Conservation (phyloP, 1,140 invertebrate genomes). For the Leptopilina clavipes region DNA sequence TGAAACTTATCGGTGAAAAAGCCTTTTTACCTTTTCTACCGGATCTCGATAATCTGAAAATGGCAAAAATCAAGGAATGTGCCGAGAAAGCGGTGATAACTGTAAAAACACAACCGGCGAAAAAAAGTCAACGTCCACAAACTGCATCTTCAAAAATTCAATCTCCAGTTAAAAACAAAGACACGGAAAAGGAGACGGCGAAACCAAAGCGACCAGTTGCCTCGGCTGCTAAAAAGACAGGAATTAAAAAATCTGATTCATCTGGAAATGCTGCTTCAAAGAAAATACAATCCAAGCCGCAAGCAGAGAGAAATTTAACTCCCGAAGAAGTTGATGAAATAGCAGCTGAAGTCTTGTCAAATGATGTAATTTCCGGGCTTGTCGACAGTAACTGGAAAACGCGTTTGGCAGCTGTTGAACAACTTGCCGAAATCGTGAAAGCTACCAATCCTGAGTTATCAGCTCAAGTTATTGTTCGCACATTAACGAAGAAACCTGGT, state of each 20-base stretch:
- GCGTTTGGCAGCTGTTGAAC: conserved; percentile 85
- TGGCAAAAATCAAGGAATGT: conserved; percentile 96
- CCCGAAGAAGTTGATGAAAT: conserved; percentile 83
- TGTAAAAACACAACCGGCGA: conserved; percentile 79
- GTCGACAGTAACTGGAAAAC: conserved; percentile 91
- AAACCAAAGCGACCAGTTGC: conserved; percentile 66
- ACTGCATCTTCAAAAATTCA: conserved; percentile 74
- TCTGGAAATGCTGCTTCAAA: conserved; percentile 58
- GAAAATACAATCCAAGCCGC: conserved; percentile 63
- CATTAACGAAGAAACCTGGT: conserved; percentile 89
- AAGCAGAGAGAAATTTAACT: conserved; percentile 66
- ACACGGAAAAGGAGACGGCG: conserved; percentile 55
- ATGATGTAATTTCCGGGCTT: conserved; percentile 81
- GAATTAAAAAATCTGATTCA: conserved; percentile 60
- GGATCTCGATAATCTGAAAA: conserved; percentile 93
- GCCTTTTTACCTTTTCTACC: conserved; percentile 88
- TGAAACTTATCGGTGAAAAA: conserved; percentile 96
- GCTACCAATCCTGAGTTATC: conserved; percentile 79
- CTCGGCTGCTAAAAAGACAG: conserved; percentile 74
- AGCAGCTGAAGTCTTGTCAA: conserved; percentile 78
- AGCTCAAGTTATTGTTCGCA: conserved; percentile 85
- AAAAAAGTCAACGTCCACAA: conserved; percentile 75
- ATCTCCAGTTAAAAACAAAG: conserved; percentile 54
- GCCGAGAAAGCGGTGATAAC: conserved; percentile 93
- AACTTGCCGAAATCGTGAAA: conserved; percentile 76